Evolutionary conservation across 2,888 invertebrate genomes (phyloP).

Genomic region (Digitonthophagus gazella): DNA sequence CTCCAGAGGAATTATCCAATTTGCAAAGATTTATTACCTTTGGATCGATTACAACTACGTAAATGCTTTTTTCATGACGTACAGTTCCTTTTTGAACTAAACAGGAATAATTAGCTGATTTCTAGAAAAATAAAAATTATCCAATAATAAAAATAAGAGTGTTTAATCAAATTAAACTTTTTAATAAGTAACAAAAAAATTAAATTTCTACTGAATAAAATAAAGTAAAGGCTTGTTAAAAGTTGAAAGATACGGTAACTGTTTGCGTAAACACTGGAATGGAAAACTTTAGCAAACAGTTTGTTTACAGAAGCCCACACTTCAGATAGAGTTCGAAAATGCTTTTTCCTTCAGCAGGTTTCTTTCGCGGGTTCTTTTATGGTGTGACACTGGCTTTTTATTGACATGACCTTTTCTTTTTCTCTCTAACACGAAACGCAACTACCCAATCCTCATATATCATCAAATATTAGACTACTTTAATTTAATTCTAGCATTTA

Average conservation of each 20-base stretch:
- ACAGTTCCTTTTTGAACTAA: slow-evolving; percentile 55
- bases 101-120: slow-evolving; percentile 75
- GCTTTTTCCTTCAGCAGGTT: neutral
- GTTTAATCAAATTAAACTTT: too few relatives aligned
- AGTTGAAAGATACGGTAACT: slow-evolving; percentile 3
- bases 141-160: too few relatives aligned
- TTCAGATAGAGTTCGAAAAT: neutral
- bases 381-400: too few relatives aligned
- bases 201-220: too few relatives aligned
- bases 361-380: too few relatives aligned
- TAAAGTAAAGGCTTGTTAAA: neutral
- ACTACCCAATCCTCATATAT: too few relatives aligned
- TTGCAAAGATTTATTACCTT: slow-evolving; percentile 59
- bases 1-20: slow-evolving; percentile 56
- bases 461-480: too few relatives aligned
- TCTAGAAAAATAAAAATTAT: slow-evolving; percentile 54
- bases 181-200: too few relatives aligned
- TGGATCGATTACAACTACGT: slow-evolving; percentile 61
- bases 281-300: neutral
- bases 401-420: too few relatives aligned
- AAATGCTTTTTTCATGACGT: slow-evolving; percentile 57
- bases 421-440: too few relatives aligned
- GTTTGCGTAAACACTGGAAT: neutral
- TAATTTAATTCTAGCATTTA: too few relatives aligned
- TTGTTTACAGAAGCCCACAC: neutral